Evolutionary conservation across 30 jellyfish, hydroid and myxozoan genomes (phyloP).

Genomic region (Aurelia sp.): DNA sequence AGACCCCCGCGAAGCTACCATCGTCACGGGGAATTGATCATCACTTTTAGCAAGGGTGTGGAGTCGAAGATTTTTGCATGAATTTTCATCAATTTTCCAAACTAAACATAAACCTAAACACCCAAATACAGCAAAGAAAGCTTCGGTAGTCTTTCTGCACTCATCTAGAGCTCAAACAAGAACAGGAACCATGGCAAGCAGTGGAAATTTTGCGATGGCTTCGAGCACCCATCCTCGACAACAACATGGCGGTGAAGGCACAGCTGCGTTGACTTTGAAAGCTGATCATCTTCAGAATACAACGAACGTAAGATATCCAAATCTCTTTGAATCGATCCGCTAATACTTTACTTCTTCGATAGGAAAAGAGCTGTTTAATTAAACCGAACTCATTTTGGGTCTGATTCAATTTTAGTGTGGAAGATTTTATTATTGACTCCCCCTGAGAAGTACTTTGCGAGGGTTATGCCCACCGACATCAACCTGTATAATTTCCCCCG

Average conservation of each 20-base stretch:
- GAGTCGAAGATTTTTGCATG: conserved; percentile 17
- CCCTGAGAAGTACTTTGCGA: conserved; percentile 54
- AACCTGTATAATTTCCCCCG: conserved; percentile 68
- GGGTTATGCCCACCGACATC: conserved; percentile 60
- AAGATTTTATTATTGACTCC: conserved; percentile 35
- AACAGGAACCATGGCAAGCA: conserved; percentile 29
- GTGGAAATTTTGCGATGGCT: conserved; percentile 20
- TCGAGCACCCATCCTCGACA: conserved; percentile 60
- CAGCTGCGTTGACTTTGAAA: conserved; percentile 52
- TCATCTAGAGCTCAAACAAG: too few species aligned
- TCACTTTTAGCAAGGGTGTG: conserved; percentile 57
- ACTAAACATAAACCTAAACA: neutral
- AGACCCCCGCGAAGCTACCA: conserved; percentile 80
- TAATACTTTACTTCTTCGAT: neutral
- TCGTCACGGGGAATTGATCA: conserved; percentile 75
- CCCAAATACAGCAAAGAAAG: neutral
- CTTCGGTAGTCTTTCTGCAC: neutral
- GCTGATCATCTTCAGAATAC: conserved; percentile 34
- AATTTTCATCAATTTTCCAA: neutral
- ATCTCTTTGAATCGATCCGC: neutral
- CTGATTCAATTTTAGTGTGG: neutral
- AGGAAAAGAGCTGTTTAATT: neutral
- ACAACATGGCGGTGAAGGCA: conserved; percentile 74
- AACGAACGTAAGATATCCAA: conserved; percentile 22
- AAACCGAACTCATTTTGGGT: neutral